Base-by-base conservation (phyloP, 2,113 vertebrate genomes). In the Brachypteracias leptosomus region DNA sequence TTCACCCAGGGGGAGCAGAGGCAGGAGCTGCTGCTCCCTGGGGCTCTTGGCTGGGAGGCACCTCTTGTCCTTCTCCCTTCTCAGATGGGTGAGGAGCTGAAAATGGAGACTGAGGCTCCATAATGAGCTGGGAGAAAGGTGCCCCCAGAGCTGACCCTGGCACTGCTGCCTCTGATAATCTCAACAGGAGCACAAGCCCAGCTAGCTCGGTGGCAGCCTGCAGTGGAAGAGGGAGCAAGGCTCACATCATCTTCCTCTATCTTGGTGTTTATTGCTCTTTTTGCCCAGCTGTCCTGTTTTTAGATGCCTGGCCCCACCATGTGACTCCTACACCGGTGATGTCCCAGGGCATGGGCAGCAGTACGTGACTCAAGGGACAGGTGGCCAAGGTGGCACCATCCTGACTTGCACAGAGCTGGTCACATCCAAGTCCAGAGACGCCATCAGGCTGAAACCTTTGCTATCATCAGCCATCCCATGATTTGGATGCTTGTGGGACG, bases 251-350 rank as follows among this genome's bases (percentile, higher is more conserved):
- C 51, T 49, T 73, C 54, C 21, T 28, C 63, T 67, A 2, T 8
- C 31, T 73, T n/a, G 74, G 33, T 49, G 20, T 61, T 81, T 89
- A 9, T 28, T 67, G 8, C 33, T 67, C 8, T 22, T 57, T 66
- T 62, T 67, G 28, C 36, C 19, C 52, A 52, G 36, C 2, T 3
- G 0, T 12, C n/a, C 57, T 85, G 28, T 12, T 52, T 89, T 57
- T 13, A 68, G 31, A 31, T 31, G 57, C 31, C 65, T n/a, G 24
- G 10, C 14, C 47, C 28, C 25, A 33, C 9, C 9, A 10, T 1
- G 3, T 71, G 20, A n/a, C 24, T 78, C 61, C n/a, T 0, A 2
- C 33, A 25, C 7, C 0, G 0, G 18, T 14, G 16, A 19, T 1
- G 1, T 49, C 47, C 66, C 62, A 65, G 42, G 17, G 38, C 8